A percentile compares a stretch with the other conserved stretches of the same genome.
phyloP scores from a whole-genome alignment of 2,797 vertebrate species.

The Spheniscus humboldti region DNA sequence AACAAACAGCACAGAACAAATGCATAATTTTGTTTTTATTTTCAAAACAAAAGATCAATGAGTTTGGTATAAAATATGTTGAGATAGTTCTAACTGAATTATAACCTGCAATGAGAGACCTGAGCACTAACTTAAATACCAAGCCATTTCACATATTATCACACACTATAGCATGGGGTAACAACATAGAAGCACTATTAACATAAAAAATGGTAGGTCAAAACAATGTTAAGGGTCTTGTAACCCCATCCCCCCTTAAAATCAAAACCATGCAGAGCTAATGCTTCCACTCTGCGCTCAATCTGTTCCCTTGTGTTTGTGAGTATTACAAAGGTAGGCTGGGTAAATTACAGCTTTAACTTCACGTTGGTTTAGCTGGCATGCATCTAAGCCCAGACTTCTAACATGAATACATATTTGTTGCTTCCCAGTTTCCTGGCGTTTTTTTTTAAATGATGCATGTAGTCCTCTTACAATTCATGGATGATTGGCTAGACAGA shows the following conservation, averaged over 20 bases:
- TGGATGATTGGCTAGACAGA: conserved; percentile 53
- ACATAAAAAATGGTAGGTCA: not conserved
- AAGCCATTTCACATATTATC: not conserved
- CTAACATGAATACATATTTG: conserved; percentile 29
- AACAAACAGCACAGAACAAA: not conserved
- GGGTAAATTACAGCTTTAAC: conserved; percentile 10
- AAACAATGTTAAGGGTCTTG: not conserved
- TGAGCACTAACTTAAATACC: not conserved
- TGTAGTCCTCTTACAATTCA: conserved; percentile 50
- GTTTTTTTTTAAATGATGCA: conserved; percentile 3
- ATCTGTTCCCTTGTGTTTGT: not conserved
- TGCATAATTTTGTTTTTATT: not conserved
- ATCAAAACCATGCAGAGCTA: not conserved
- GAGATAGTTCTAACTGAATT: not conserved
- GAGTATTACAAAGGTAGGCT: conserved; percentile 24
- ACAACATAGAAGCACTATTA: not conserved
- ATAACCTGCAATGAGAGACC: not conserved
- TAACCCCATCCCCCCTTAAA: not conserved
- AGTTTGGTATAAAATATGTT: not conserved
- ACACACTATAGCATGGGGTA: not conserved
- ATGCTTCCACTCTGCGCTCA: not conserved
- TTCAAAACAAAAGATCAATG: not conserved
- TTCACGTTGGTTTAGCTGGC: not conserved
- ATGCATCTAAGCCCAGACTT: not conserved
- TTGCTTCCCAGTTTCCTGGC: not conserved